Base-by-base conservation (phyloP, 2,888 invertebrate genomes). In the Danaus chrysippus region DNA sequence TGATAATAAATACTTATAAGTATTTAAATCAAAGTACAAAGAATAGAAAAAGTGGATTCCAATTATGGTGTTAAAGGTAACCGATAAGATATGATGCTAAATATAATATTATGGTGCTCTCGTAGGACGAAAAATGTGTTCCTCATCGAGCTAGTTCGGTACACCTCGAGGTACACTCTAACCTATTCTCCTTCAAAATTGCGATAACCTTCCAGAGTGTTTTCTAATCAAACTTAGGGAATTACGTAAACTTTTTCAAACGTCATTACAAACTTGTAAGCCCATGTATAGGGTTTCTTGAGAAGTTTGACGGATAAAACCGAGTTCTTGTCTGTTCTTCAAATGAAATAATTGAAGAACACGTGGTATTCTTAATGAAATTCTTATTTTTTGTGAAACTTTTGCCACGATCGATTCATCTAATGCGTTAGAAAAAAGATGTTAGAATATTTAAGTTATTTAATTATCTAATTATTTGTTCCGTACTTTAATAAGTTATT, bases 171-270 rank as follows among this genome's bases (percentile, higher is more conserved):
- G 54, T 13, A 42, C 42, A 23, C 49, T 41, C 23, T 41, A 54
- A 44, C 57, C 46, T 54, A 42, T 58, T 58, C 54, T 41, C 49
- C 58, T 49, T 49, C 49, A 49, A 49, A 49, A 49, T 46, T 54
- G 58, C 56, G 43, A 62, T 67, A 59, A 15, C 49, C 49, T 17
- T 17, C 17, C 17, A 17, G 49, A 49, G 49, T 49, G 54, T 57
- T 57, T 44, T 60, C 65, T 60, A 69, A 69, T 67, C 68, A 65
- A 69, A 69, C 61, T 69, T 58, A 10, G 52, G 54, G 60, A 61
- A 67, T 66, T 66, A 67, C 64, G 62, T 64, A 55, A 53, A 69
- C 61, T 69, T 69, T 67, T 66, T 69, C 68, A 61, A 62, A 62
- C 65, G 68, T 65, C 67, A 67, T 65, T 65, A 67, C 61, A 60